Evolutionary conservation across 2,888 invertebrate species (phyloP).

Genomic region (Coenonympha glycerion): DNA sequence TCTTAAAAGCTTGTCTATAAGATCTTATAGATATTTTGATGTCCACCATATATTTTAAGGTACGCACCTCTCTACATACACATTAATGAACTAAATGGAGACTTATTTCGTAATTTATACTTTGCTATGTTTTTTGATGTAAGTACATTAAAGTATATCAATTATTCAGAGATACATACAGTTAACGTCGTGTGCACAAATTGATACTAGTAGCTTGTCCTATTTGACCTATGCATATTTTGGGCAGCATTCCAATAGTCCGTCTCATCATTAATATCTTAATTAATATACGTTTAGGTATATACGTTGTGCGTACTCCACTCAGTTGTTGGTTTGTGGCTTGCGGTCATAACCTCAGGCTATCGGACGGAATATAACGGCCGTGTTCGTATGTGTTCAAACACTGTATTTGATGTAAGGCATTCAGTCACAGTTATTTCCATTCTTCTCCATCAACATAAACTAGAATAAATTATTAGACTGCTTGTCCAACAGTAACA

Average conservation of each 20-base stretch:
- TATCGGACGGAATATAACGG: conserved; percentile 52
- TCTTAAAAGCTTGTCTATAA: too few relatives aligned
- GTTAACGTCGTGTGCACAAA: not conserved
- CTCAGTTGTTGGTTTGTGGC: conserved; percentile 51
- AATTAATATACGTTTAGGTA: conserved; percentile 6
- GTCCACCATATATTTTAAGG: too few relatives aligned
- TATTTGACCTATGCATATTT: not conserved
- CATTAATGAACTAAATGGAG: too few relatives aligned
- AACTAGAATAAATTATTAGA: too few relatives aligned
- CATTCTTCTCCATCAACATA: too few relatives aligned
- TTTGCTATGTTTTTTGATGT: too few relatives aligned
- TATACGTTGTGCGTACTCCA: conserved; percentile 15
- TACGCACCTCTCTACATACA: too few relatives aligned
- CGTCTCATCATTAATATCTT: conserved; percentile 13
- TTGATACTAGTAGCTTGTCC: not conserved
- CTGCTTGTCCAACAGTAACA: too few relatives aligned
- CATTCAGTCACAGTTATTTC: too few relatives aligned
- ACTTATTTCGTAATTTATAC: too few relatives aligned
- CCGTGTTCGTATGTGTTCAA: conserved; percentile 40
- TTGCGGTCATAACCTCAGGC: conserved; percentile 52
- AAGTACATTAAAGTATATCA: not conserved
- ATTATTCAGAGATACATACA: not conserved
- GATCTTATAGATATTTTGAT: too few relatives aligned
- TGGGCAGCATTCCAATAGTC: conserved; percentile 9
- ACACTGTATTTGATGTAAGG: conserved; percentile 34